Conservation (phyloP, 30 jellyfish, hydroid and myxozoan genomes). For the Thelohanellus kitauei region DNA sequence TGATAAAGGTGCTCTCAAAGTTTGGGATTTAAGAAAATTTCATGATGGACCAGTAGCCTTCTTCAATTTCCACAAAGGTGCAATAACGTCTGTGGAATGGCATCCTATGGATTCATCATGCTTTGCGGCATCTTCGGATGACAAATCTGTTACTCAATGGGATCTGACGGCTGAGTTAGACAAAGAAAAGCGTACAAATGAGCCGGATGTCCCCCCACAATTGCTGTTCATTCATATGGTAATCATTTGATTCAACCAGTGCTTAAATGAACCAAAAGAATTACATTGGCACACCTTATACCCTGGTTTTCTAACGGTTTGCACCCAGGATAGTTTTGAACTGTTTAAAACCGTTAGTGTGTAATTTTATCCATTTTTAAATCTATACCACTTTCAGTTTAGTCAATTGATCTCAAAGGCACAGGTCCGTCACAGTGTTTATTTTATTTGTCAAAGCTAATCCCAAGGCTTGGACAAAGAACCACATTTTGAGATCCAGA, state of each 20-base stretch:
- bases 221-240: slow-evolving; percentile 66
- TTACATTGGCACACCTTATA: slow-evolving; percentile 56
- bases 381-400: too few species aligned
- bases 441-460: too few species aligned
- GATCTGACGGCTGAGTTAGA: slow-evolving; percentile 69
- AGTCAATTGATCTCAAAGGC: too few species aligned
- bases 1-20: slow-evolving; percentile 53
- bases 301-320: slow-evolving; percentile 35
- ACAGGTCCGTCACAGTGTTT: too few species aligned
- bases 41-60: slow-evolving; percentile 51
- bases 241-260: slow-evolving; percentile 12
- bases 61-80: slow-evolving; percentile 61
- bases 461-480: too few species aligned
- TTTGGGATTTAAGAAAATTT: slow-evolving; percentile 65
- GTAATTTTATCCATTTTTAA: too few species aligned
- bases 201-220: slow-evolving; percentile 51
- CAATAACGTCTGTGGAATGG: slow-evolving; percentile 90
- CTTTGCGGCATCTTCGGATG: slow-evolving; percentile 76
- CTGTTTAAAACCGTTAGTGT: slow-evolving; percentile 67
- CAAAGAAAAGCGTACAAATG: slow-evolving; percentile 20
- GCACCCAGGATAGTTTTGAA: slow-evolving; percentile 42
- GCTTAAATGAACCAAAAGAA: slow-evolving; percentile 50
- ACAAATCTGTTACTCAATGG: slow-evolving; percentile 53
- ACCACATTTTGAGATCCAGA: too few species aligned
- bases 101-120: slow-evolving; percentile 55